Evolutionary conservation across 2,888 invertebrate genomes (phyloP).

Genomic region (Aporophyla nigra): DNA sequence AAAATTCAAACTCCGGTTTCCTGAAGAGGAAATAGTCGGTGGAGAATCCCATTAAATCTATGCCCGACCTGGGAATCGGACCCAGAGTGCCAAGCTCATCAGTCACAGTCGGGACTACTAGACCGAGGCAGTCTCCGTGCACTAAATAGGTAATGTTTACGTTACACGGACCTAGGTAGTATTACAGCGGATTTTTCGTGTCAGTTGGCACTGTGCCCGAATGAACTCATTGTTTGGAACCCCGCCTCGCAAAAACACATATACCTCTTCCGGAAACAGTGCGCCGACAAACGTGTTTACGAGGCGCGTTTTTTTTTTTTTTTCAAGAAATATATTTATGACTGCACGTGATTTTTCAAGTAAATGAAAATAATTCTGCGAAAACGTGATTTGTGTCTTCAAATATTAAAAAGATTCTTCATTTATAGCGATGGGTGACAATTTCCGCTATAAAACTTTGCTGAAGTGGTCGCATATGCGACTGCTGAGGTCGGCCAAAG

Average conservation of each 20-base stretch:
- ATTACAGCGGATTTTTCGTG: constrained; percentile 44
- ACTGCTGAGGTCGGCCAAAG: background rate
- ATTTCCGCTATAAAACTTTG: background rate
- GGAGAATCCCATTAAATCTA: background rate
- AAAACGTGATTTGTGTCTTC: background rate
- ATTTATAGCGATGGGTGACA: background rate
- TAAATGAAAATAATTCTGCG: background rate
- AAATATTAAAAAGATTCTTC: background rate
- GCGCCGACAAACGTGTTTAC: constrained; percentile 26
- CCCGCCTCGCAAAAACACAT: constrained; percentile 30
- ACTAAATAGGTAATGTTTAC: constrained; percentile 42
- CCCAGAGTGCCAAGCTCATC: background rate
- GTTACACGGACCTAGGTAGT: constrained; percentile 26
- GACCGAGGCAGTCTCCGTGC: background rate
- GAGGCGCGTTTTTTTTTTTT: constrained; percentile 10
- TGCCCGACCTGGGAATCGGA: background rate
- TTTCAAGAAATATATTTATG: constrained; percentile 8
- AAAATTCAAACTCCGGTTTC: background rate
- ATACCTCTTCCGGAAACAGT: constrained; percentile 56
- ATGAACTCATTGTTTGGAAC: constrained; percentile 52
- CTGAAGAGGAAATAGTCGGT: background rate
- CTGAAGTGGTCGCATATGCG: background rate
- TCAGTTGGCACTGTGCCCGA: constrained; percentile 58
- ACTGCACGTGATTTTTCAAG: constrained; percentile 13
- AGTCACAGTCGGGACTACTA: background rate